phyloP scores from a whole-genome alignment of 2,113 vertebrate genomes.

The Dromaius novaehollandiae region DNA sequence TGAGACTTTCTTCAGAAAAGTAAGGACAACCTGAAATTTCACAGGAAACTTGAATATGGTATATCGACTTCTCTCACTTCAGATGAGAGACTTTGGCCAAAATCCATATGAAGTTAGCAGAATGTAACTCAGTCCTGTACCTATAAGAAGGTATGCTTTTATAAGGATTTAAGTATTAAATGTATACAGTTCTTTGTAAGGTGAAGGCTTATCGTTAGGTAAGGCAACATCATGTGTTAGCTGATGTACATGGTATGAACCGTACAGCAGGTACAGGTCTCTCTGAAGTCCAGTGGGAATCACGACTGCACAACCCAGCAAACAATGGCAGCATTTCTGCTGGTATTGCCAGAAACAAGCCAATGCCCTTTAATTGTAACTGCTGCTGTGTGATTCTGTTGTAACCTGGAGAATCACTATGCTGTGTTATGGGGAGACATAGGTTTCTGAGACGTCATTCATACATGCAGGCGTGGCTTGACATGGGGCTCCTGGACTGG shows the following conservation, averaged over 20 bases:
- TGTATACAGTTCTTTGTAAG: neutral
- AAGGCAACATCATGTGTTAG: neutral
- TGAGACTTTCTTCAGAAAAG: neutral
- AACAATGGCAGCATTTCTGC: neutral
- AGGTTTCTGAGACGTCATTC: neutral
- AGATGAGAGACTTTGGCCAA: neutral
- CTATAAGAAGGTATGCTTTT: neutral
- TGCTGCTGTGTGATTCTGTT: conserved; percentile 6
- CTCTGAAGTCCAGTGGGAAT: neutral
- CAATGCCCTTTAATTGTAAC: neutral
- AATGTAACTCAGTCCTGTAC: conserved; percentile 45
- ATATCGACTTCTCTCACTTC: conserved; percentile 40
- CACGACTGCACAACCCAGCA: neutral
- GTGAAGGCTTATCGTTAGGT: conserved; percentile 17
- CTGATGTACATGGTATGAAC: neutral
- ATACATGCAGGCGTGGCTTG: neutral
- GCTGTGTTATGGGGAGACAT: neutral
- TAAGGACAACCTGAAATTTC: neutral
- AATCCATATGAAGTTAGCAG: conserved; percentile 32
- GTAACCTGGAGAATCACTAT: neutral
- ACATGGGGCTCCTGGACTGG: fast-evolving
- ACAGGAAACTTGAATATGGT: neutral
- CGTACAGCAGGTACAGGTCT: neutral
- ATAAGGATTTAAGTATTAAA: neutral
- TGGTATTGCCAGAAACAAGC: neutral